Evolutionary conservation across 2,888 invertebrate genomes (phyloP).

Genomic region (Coleophora flavipennella): DNA sequence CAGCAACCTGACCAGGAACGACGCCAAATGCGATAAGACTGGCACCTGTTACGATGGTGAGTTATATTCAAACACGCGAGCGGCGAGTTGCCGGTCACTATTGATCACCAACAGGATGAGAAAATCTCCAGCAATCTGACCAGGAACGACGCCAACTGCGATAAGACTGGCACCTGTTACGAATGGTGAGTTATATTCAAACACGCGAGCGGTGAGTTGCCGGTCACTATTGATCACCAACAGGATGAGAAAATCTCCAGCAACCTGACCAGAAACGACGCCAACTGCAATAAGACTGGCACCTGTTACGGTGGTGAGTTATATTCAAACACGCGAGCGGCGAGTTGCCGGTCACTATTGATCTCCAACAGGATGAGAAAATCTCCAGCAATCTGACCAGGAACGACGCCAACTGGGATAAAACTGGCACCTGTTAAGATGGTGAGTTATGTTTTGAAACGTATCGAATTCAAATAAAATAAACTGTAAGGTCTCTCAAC

Average conservation of each 20-base stretch:
- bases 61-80: conserved; percentile 37
- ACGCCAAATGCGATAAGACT: conserved; percentile 93
- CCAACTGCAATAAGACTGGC: conserved; percentile 94
- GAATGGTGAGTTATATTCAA: conserved; percentile 15
- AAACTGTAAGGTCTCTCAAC: too few relatives aligned
- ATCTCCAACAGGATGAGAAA: conserved; percentile 73
- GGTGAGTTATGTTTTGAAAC: conserved; percentile 26
- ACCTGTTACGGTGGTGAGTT: conserved; percentile 93
- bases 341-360: conserved; percentile 76
- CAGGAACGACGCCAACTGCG: conserved; percentile 30
- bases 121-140: conserved; percentile 79
- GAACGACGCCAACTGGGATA: background rate
- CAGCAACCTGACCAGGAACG: conserved; percentile 82
- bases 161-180: background rate
- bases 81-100: conserved; percentile 78
- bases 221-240: conserved; percentile 83
- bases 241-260: conserved; percentile 79
- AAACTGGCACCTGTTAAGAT: background rate
- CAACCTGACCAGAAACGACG: conserved; percentile 83
- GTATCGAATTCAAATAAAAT: too few relatives aligned
- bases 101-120: conserved; percentile 70
- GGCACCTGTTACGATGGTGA: conserved; percentile 96
- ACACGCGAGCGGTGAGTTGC: conserved; percentile 69
- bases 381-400: conserved; percentile 80
- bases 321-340: conserved; percentile 44